Conservation (phyloP, 2,888 invertebrate genomes). For the Sclerodermus sp. region DNA sequence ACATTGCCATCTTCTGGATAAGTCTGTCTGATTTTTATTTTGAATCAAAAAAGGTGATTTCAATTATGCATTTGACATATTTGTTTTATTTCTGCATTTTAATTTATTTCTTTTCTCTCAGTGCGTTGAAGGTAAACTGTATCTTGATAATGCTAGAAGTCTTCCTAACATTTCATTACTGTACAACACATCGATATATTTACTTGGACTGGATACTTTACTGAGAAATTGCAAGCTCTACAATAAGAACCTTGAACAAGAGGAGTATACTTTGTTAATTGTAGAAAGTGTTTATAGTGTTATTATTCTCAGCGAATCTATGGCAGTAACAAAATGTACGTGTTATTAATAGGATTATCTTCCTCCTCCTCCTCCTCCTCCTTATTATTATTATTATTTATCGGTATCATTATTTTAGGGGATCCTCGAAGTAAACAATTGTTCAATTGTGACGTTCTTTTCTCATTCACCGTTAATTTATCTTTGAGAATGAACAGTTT, state of each 20-base stretch:
- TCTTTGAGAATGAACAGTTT: slow-evolving; percentile 40
- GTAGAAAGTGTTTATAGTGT: slow-evolving; percentile 36
- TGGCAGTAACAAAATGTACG: slow-evolving; percentile 20
- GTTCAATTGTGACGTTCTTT: slow-evolving; percentile 28
- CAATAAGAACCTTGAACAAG: slow-evolving; percentile 27
- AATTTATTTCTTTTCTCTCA: slow-evolving; percentile 21
- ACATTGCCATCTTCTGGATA: slow-evolving; percentile 41
- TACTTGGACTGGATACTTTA: slow-evolving; percentile 31
- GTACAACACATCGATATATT: slow-evolving; percentile 28
- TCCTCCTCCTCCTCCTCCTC: background rate
- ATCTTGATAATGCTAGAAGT: slow-evolving; percentile 30
- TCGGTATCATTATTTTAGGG: too few relatives aligned
- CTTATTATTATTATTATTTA: too few relatives aligned
- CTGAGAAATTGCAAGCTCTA: slow-evolving; percentile 35
- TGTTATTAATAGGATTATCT: background rate
- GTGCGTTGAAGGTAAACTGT: slow-evolving; percentile 33
- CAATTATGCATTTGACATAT: too few relatives aligned
- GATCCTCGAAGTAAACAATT: slow-evolving; percentile 18
- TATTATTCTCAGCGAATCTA: slow-evolving; percentile 33
- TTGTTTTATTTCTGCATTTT: background rate
- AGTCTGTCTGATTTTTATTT: slow-evolving; percentile 48
- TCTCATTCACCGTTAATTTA: slow-evolving; percentile 25
- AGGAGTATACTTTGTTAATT: slow-evolving; percentile 37
- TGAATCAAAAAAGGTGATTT: slow-evolving; percentile 37
- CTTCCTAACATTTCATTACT: slow-evolving; percentile 28